Evolutionary conservation across 2,797 vertebrate species (phyloP).

Genomic region (Ibycter americanus): DNA sequence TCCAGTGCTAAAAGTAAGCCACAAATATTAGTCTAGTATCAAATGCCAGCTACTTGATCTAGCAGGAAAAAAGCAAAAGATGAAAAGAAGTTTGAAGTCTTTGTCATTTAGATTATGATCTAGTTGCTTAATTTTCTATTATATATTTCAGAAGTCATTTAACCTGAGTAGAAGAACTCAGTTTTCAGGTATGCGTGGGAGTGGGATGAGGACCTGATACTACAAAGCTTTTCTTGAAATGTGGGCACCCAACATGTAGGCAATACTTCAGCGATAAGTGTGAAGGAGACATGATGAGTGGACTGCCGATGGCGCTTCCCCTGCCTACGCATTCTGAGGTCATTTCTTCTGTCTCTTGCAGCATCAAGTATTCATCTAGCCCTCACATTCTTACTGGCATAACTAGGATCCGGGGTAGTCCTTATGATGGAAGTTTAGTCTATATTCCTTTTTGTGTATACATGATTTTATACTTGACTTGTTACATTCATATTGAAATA

Average conservation of each 20-base stretch:
- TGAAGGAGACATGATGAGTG: background rate
- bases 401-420: background rate
- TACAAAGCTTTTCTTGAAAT: background rate
- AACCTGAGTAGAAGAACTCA: background rate
- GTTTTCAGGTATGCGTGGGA: background rate
- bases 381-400: background rate
- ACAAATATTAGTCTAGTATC: background rate
- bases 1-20: background rate
- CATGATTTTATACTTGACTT: background rate
- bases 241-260: background rate
- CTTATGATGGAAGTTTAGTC: background rate
- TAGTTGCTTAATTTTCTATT: conserved; percentile 7
- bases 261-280: background rate
- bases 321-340: fast-evolving
- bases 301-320: background rate
- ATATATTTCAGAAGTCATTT: background rate
- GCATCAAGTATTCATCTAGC: background rate
- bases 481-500: background rate
- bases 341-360: background rate
- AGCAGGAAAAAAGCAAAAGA: background rate
- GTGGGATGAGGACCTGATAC: background rate
- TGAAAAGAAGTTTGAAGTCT: conserved; percentile 16
- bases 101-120: conserved; percentile 11
- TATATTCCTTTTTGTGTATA: background rate
- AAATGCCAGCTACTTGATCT: background rate